Percentiles rank a stretch among this genome's conserved stretches.
phyloP scores from a whole-genome alignment of 1,140 invertebrate species.

The Leguminivora glycinivorella region DNA sequence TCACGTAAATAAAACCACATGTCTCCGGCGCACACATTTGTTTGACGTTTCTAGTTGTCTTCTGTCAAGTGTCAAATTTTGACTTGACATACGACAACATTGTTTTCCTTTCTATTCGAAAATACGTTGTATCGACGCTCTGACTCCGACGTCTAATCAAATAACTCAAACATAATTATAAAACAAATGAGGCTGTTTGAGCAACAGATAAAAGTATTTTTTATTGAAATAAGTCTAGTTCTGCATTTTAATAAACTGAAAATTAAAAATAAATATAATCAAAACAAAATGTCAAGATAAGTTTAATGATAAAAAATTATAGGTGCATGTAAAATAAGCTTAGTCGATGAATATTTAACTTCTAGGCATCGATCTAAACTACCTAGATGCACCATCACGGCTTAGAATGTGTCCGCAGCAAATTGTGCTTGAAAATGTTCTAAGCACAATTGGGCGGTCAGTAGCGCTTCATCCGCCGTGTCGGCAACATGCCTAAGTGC shows the following conservation, averaged over 20 bases:
- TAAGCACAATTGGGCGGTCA: no score
- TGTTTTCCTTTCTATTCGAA: not conserved
- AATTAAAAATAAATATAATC: not conserved
- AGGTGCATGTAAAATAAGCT: not conserved
- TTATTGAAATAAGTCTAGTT: no score
- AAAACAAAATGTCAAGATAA: not conserved
- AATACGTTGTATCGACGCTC: not conserved
- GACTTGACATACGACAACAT: not conserved
- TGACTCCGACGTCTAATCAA: no score
- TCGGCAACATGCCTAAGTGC: no score
- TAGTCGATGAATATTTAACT: no score
- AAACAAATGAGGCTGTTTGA: not conserved
- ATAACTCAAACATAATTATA: not conserved
- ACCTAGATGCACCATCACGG: no score
- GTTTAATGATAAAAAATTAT: not conserved
- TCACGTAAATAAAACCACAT: slow-evolving; percentile 30
- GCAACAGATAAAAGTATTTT: not conserved
- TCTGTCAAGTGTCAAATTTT: not conserved
- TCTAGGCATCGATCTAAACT: no score
- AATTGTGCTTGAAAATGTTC: no score
- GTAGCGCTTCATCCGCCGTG: no score
- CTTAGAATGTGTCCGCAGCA: no score
- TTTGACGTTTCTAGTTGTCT: slow-evolving; percentile 16
- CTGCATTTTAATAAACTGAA: not conserved
- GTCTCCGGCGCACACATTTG: slow-evolving; percentile 22